These are phyloP conservation scores for Monarcha castaneiventris DNA, from an alignment of 2,113 vertebrate genomes.

Conservation along the genomic window DNA sequence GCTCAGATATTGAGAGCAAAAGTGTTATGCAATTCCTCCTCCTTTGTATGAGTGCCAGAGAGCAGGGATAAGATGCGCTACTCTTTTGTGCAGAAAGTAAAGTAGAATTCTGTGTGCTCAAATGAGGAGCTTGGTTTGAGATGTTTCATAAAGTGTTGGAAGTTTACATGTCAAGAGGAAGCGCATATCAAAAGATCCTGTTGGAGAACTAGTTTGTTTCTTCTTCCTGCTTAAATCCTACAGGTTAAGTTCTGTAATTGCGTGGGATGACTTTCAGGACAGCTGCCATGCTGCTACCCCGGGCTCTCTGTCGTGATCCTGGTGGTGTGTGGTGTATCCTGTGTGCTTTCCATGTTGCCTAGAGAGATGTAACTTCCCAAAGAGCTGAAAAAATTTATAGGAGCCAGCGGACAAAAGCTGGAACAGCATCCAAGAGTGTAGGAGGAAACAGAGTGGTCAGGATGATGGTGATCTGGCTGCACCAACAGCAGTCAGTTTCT, in stretches of 20 bases:
- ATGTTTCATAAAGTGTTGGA: background rate
- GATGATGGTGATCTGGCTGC: background rate
- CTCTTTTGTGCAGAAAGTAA: background rate
- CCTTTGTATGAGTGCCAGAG: background rate
- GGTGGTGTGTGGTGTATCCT: no score
- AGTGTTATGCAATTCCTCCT: background rate
- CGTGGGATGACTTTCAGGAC: background rate
- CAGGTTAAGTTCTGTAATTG: background rate
- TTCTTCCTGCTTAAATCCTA: background rate
- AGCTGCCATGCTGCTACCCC: background rate
- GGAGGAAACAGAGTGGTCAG: background rate
- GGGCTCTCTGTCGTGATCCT: rapidly evolving
- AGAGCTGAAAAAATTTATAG: background rate
- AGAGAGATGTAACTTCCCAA: background rate
- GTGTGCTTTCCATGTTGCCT: background rate
- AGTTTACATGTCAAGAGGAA: background rate
- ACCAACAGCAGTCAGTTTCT: background rate
- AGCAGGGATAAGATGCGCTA: background rate
- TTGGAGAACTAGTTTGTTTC: background rate
- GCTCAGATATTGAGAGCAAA: background rate
- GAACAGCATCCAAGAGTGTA: background rate
- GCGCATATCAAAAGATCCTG: background rate
- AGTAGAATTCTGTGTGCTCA: background rate
- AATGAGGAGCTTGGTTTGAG: background rate
- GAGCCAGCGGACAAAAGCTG: background rate